Conservation (phyloP, 1,140 invertebrate genomes). For the Ostrea denselamellosa region DNA sequence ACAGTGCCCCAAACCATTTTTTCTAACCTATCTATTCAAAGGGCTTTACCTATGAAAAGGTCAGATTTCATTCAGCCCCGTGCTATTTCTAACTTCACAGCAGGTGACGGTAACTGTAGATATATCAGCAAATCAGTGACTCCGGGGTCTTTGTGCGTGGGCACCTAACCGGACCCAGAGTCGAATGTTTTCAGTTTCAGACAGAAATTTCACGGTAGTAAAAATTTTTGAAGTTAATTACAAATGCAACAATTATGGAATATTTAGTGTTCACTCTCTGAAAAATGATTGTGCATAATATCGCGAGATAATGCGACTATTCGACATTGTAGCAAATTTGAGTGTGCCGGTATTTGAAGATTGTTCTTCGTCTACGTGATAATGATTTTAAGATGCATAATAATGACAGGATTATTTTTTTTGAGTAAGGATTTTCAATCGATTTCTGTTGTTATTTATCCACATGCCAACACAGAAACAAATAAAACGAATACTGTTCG, state of each 20-base stretch:
- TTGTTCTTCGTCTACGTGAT: too few relatives aligned
- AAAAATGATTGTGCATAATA: too few relatives aligned
- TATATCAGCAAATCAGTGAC: not conserved
- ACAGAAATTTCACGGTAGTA: not conserved
- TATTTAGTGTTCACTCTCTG: too few relatives aligned
- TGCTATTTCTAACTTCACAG: not conserved
- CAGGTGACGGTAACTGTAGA: not conserved
- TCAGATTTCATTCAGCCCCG: not conserved
- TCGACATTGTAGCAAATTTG: too few relatives aligned
- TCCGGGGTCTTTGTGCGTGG: not conserved
- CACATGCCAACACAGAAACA: not conserved
- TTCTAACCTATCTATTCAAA: too few relatives aligned
- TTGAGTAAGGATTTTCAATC: too few relatives aligned
- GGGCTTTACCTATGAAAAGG: not conserved
- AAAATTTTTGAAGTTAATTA: not conserved
- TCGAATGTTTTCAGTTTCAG: not conserved
- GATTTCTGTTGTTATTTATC: not conserved
- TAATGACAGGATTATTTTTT: too few relatives aligned
- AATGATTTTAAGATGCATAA: too few relatives aligned
- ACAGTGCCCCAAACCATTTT: too few relatives aligned
- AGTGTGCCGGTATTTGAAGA: too few relatives aligned
- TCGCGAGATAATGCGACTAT: too few relatives aligned
- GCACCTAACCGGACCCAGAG: not conserved
- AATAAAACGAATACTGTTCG: not conserved
- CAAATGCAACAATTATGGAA: not conserved